These are phyloP conservation scores for Nemapogon koenigi DNA, from an alignment of 2,888 invertebrate genomes.

Conservation along the genomic window DNA sequence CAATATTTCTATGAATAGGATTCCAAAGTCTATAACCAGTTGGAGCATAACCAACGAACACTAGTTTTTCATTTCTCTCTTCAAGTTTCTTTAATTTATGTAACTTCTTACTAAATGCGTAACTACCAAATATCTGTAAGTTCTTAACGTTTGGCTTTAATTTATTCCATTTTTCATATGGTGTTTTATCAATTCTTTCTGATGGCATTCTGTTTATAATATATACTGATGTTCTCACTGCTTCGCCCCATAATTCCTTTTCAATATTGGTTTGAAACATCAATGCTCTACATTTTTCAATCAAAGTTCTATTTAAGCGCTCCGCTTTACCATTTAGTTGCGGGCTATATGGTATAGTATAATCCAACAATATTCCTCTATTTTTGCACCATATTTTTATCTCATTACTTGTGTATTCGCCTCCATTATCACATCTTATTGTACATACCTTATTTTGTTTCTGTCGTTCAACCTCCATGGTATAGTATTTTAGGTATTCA, in stretches of 20 bases:
- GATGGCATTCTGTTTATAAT: slow-evolving; percentile 22
- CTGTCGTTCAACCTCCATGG: slow-evolving; percentile 18
- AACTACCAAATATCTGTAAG: slow-evolving; percentile 21
- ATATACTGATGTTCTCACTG: slow-evolving; percentile 21
- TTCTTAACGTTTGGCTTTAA: slow-evolving; percentile 18
- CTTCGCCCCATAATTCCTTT: slow-evolving; percentile 20
- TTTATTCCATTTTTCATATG: slow-evolving; percentile 21
- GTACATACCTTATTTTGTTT: slow-evolving; percentile 19
- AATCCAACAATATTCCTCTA: slow-evolving; percentile 19
- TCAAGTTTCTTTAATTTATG: slow-evolving; percentile 22
- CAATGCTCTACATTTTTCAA: slow-evolving; percentile 19
- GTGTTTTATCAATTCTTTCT: slow-evolving; percentile 21
- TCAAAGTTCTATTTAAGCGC: too few species aligned
- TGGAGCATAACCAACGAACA: slow-evolving; percentile 22
- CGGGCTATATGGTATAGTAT: slow-evolving; percentile 22
- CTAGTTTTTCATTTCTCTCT: slow-evolving; percentile 19
- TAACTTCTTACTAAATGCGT: too few species aligned
- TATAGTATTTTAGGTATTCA: slow-evolving; percentile 18
- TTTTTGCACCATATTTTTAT: slow-evolving; percentile 19
- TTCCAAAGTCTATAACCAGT: slow-evolving; percentile 21
- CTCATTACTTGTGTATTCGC: slow-evolving; percentile 19
- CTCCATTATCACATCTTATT: slow-evolving; percentile 21
- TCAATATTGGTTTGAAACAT: slow-evolving; percentile 20
- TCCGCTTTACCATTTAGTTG: slow-evolving; percentile 23
- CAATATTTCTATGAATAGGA: background rate